Conservation (phyloP, 2,113 vertebrate genomes). For the Nanorana parkeri region DNA sequence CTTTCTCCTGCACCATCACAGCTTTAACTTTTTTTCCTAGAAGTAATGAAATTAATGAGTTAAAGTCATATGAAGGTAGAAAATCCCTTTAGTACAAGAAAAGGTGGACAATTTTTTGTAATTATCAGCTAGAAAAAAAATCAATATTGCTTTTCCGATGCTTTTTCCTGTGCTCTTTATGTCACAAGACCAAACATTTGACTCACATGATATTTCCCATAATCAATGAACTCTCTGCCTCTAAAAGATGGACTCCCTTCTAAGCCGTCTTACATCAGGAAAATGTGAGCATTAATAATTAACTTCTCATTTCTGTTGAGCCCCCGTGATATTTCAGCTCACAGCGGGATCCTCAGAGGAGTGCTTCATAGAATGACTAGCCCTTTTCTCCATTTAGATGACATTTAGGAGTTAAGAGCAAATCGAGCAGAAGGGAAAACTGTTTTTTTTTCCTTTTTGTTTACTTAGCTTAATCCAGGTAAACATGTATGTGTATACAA, state of each 20-base stretch:
- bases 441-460: not conserved
- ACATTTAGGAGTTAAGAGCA: slow-evolving; percentile 45
- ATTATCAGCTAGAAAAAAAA: too few relatives aligned
- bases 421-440: not conserved
- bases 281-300: slow-evolving; percentile 34
- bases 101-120: too few relatives aligned
- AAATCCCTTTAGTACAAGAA: too few relatives aligned
- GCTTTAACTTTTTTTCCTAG: too few relatives aligned
- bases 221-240: slow-evolving; percentile 8
- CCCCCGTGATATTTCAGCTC: slow-evolving; percentile 49
- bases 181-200: not conserved
- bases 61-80: too few relatives aligned
- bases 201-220: not conserved
- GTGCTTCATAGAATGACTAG: not conserved
- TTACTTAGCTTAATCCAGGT: too few relatives aligned
- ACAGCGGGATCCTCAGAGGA: slow-evolving; percentile 18
- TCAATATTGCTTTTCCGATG: too few relatives aligned
- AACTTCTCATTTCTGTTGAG: slow-evolving; percentile 31
- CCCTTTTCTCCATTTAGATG: slow-evolving; percentile 6
- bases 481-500: too few relatives aligned
- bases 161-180: not conserved
- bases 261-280: not conserved
- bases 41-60: too few relatives aligned
- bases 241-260: slow-evolving; percentile 5
- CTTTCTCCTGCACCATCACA: too few relatives aligned